phyloP scores from a whole-genome alignment of 2,113 vertebrate genomes.

The Xyliphius kryptos region DNA sequence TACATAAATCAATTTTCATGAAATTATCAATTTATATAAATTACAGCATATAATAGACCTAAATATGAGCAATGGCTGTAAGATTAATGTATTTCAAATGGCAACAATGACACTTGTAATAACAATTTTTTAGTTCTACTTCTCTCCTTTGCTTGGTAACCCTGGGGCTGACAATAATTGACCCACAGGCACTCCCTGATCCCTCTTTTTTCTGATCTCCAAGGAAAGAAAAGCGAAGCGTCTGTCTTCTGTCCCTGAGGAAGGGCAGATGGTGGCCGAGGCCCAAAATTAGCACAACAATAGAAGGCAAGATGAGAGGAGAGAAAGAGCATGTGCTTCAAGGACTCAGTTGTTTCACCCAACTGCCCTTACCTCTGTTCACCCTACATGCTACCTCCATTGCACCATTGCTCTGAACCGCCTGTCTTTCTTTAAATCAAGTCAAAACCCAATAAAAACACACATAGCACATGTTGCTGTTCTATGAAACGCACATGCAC shows the following conservation, averaged over 20 bases:
- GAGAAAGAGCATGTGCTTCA: background rate
- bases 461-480: background rate
- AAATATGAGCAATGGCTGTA: background rate
- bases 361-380: background rate
- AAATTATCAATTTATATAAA: background rate
- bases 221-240: slow-evolving; percentile 15
- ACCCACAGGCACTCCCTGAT: background rate
- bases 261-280: slow-evolving; percentile 34
- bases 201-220: slow-evolving; percentile 17
- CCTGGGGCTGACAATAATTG: background rate
- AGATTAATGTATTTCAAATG: background rate
- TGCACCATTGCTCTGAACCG: too few relatives aligned
- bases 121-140: background rate
- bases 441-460: background rate
- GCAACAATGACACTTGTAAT: background rate
- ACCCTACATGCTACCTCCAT: background rate
- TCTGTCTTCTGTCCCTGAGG: slow-evolving; percentile 11
- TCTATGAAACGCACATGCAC: background rate
- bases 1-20: background rate
- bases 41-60: background rate
- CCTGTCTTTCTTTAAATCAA: background rate
- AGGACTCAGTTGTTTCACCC: slow-evolving; percentile 16
- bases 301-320: slow-evolving; percentile 12
- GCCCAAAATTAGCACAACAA: slow-evolving; percentile 32
- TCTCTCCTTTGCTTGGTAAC: background rate